Evolutionary conservation across 2,888 invertebrate genomes (phyloP), one percentile per base, ranked within the genome.

Genomic region (Neocrepidodera transversa): DNA sequence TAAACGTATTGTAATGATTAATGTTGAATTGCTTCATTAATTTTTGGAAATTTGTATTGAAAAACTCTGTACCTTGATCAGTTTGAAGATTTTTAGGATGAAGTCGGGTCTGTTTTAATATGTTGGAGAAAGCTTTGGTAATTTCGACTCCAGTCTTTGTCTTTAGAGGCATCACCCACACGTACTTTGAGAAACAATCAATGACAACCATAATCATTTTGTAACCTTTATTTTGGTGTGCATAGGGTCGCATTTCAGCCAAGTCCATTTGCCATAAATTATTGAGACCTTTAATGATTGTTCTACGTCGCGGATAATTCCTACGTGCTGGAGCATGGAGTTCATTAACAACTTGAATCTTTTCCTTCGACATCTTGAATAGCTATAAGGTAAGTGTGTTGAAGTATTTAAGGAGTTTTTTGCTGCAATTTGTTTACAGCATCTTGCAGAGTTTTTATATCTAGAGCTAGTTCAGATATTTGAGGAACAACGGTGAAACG

Each of bases 241-340:
- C 47, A 72, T 71, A 74, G 2, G 63, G 54, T 28, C 56, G 58
- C 73, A 77, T 74, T 57, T 74, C 73, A 20, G 74, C 77, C 8
- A 79, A 68, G 72, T 80, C 79, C 20, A 74, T 75, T 71, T 79
- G 79, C 76, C 75, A 78, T 23, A 76, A 63, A 58, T 80, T 77
- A 69, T 76, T 71, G 5, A 79, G 65, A 45, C 72, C 76, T 63
- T 75, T 76, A 23, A 76, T 69, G 14, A 76, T 67, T 14, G 76
- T 74, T 45, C 63, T 54, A 47, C 78, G 63, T 32, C 77, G 63
- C 30, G 64, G 67, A 68, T 76, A 77, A 68, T 79, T 78, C 59
- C 64, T 71, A 56, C 78, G 64, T 16, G 74, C 76, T 13, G 72
- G 68, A 65, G 68, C 75, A 68, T 60, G 47, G 1, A 48, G n/a